A percentile compares a stretch with the other conserved stretches of the same genome.
Evolutionary conservation across 2,797 vertebrate species (phyloP).

Genomic region (Denticeps clupeoides): DNA sequence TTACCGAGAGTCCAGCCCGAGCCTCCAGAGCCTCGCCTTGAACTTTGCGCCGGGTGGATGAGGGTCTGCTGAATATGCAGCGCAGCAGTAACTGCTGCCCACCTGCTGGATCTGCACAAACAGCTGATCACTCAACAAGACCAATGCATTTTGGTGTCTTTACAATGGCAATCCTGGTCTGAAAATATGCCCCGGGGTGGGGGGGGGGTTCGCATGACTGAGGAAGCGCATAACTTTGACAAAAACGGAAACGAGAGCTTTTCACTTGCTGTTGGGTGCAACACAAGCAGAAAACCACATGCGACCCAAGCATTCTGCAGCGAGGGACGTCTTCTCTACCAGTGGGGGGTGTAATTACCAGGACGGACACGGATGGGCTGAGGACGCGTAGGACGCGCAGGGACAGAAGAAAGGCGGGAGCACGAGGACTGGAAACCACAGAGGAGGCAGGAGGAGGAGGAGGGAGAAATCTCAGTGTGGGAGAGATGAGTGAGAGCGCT

Average conservation of each 20-base stretch:
- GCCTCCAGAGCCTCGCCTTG: conserved; percentile 60
- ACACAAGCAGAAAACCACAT: conserved; percentile 43
- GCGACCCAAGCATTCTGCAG: background rate
- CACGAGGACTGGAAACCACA: conserved; percentile 34
- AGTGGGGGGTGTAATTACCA: conserved; percentile 30
- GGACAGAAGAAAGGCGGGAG: conserved; percentile 29
- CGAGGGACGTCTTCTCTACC: too few species aligned
- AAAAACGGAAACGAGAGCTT: too few species aligned
- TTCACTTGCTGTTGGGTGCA: too few species aligned
- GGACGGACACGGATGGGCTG: conserved; percentile 27
- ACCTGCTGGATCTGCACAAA: too few species aligned
- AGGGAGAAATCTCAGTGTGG: conserved; percentile 13
- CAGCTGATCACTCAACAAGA: too few species aligned
- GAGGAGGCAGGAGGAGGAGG: conserved; percentile 30
- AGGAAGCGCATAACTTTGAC: too few species aligned
- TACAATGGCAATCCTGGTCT: too few species aligned
- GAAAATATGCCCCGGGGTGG: too few species aligned
- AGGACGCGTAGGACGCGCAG: conserved; percentile 31
- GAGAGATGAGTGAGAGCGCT: conserved; percentile 20
- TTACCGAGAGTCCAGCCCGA: conserved; percentile 49
- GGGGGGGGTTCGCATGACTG: too few species aligned
- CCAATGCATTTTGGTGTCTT: too few species aligned
- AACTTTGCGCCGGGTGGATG: conserved; percentile 61
- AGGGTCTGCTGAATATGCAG: conserved; percentile 51
- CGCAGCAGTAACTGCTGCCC: too few species aligned